Conservation (phyloP, 2,113 vertebrate species). For the Varanus komodoensis region DNA sequence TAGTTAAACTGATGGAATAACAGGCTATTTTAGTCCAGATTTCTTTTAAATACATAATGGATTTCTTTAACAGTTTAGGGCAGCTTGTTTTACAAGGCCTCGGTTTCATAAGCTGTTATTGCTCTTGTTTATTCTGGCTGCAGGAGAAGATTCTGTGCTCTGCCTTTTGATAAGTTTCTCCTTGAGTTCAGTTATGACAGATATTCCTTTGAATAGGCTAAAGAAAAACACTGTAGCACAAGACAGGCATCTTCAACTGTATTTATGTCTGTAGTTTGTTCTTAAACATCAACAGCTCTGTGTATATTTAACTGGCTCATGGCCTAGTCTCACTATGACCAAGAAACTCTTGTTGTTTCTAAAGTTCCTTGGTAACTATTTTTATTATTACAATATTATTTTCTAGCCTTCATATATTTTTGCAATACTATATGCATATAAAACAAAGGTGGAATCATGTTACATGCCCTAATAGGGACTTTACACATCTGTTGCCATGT, state of each 20-base stretch:
- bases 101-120: constrained; percentile 62
- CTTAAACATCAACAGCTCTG: constrained; percentile 81
- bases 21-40: constrained; percentile 24
- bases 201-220: constrained; percentile 75
- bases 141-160: constrained; percentile 60
- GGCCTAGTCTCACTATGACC: constrained; percentile 68
- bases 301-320: constrained; percentile 70
- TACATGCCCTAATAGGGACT: neutral
- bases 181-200: constrained; percentile 73
- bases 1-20: constrained; percentile 43
- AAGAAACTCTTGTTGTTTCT: constrained; percentile 60
- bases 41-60: constrained; percentile 56
- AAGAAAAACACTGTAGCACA: constrained; percentile 74
- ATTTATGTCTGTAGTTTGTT: constrained; percentile 76
- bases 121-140: constrained; percentile 72
- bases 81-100: constrained; percentile 67
- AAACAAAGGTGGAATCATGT: constrained; percentile 49
- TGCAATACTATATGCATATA: constrained; percentile 41
- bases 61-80: constrained; percentile 59
- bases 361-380: constrained; percentile 73
- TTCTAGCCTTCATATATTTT: neutral
- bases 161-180: constrained; percentile 76
- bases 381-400: constrained; percentile 62
- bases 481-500: neutral
- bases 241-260: constrained; percentile 71